These are phyloP conservation scores for Sialia sialis DNA, from an alignment of 2,113 vertebrate genomes.

Conservation along the genomic window DNA sequence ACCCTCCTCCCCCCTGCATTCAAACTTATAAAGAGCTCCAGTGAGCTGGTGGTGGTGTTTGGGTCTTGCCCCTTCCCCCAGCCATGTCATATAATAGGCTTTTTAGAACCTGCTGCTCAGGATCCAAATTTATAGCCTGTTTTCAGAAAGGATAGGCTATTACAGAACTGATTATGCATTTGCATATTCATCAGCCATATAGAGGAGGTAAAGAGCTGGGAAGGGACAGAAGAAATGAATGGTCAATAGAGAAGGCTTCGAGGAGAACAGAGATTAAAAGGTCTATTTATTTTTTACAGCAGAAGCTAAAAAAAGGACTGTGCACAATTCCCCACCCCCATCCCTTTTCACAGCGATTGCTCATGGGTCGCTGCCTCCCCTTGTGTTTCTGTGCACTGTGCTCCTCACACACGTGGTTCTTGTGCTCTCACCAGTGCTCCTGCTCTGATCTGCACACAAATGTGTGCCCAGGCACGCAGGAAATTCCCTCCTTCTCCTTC, in stretches of 20 bases:
- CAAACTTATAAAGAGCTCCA: not conserved
- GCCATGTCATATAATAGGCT: constrained; percentile 7
- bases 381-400: not conserved
- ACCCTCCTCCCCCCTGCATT: not conserved
- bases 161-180: constrained; percentile 27
- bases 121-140: constrained; percentile 40
- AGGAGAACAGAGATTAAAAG: constrained; percentile 10
- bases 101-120: constrained; percentile 19
- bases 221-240: constrained; percentile 32
- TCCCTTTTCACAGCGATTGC: not conserved
- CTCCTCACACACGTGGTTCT: not conserved
- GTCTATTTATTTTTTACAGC: constrained; percentile 28
- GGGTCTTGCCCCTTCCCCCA: not conserved
- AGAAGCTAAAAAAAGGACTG: not conserved
- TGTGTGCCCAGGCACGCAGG: not conserved
- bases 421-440: not conserved
- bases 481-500: not conserved
- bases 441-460: not conserved
- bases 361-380: constrained; percentile 7
- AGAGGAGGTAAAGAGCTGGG: constrained; percentile 17
- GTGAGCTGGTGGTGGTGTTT: not conserved
- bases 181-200: constrained; percentile 52
- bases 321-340: constrained; percentile 5
- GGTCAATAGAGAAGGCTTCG: constrained; percentile 37
- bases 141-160: constrained; percentile 29